Base-by-base conservation (phyloP, 2,797 vertebrate species). In the Pipistrellus kuhlii region DNA sequence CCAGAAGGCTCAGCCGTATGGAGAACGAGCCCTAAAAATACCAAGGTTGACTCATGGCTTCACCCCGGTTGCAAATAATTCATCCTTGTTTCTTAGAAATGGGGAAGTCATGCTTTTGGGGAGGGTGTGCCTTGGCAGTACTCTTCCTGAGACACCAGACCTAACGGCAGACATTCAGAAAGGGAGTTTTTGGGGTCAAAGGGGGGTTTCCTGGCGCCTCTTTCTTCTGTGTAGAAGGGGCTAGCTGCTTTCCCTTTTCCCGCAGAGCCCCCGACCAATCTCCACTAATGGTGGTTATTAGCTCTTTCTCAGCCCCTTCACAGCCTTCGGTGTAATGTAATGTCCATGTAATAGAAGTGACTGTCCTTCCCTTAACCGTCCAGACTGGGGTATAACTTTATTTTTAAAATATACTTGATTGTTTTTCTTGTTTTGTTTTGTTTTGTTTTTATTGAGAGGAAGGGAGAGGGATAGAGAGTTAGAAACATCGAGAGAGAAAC, bases 171-270 rank as follows among this genome's bases (percentile, higher is more conserved):
- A 21, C 57, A 72, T 78, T 86, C 48, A 83, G 57, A 27, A 91
- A 78, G 66, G 55, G 3, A 68, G 78, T 85, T 93, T 83, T 66
- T 38, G 5, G 12, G 27, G 27, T 62, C 51, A 5, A 51, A 25
- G 93, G 93, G 93, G 94, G 85, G 14, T 94, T 94, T 96, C 85
- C 91, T 92, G 55, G n/a, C 44, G 9, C 18, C 75, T 62, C 46
- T 64, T 95, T 41, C 64, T 89, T 88, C 48, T 86, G 17, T 57
- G 44, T 76, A 3, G 25, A 38, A n/a, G 23, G 23, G 59, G 20
- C 48, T 18, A 30, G 23, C n/a, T 66, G 53, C 69, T 82, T 89
- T 86, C 21, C 27, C 75, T 11, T 32, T 10, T 41, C 23, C 44
- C 25, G 2, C 20, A 69, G 87, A 94, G 30, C 89, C 69, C 83